Evolutionary conservation across 2,888 invertebrate species (phyloP).

Genomic region (Mayetiola destructor): DNA sequence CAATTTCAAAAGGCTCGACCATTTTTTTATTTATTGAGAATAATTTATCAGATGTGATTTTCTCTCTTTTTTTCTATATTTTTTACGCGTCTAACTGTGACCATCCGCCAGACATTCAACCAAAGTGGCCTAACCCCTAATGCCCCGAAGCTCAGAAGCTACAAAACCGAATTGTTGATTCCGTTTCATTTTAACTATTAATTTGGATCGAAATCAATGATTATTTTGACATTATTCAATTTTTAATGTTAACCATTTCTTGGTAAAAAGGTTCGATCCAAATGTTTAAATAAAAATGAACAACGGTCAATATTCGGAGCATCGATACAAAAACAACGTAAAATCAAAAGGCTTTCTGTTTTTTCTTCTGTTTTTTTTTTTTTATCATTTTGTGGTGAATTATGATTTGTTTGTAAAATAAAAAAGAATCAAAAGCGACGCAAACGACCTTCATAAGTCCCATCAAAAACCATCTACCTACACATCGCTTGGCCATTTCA

Average conservation of each 20-base stretch:
- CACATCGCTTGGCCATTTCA: neutral
- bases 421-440: neutral
- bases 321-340: no score
- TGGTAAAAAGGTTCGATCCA: neutral
- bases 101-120: no score
- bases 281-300: neutral
- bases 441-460: no score
- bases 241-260: neutral
- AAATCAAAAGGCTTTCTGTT: no score
- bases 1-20: neutral
- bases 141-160: no score
- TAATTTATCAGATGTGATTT: conserved; percentile 4
- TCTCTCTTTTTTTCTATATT: neutral
- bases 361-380: neutral
- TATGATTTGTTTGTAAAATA: neutral
- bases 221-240: neutral
- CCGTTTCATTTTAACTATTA: no score
- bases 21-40: neutral
- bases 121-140: no score
- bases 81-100: no score
- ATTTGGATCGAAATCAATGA: no score
- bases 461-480: no score
- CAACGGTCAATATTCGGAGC: no score
- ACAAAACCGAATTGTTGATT: no score
- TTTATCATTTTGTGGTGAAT: neutral